Percentiles rank a stretch among this genome's conserved stretches.
These are phyloP conservation scores for Nematostella vectensis DNA, from an alignment of 92 coral and sea anemone species.

Conservation along the genomic window DNA sequence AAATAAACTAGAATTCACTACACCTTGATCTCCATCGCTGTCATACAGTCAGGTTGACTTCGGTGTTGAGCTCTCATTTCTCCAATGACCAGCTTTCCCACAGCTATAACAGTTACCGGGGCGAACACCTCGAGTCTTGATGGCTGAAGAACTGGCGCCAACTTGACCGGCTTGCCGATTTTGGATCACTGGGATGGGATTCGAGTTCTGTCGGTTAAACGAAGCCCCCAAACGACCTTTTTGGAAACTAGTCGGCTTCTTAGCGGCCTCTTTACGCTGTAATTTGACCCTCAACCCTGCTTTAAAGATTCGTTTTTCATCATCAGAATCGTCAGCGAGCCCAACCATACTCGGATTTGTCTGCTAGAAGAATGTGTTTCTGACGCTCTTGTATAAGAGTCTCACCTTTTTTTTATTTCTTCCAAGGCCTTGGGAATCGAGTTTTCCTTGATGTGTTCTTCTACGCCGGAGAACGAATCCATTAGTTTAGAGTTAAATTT, in stretches of 20 bases:
- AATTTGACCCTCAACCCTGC: background rate
- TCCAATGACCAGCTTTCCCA: background rate
- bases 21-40: no score
- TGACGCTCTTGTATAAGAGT: background rate
- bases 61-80: no score
- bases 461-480: background rate
- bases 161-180: no score
- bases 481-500: slow-evolving; percentile 3
- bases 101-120: background rate
- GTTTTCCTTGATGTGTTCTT: background rate
- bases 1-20: no score
- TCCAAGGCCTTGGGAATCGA: background rate
- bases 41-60: no score
- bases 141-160: background rate
- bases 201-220: no score
- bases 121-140: background rate
- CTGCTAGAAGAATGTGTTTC: background rate
- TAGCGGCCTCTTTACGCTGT: background rate
- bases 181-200: no score
- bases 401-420: slow-evolving; percentile 2
- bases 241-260: background rate
- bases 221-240: background rate
- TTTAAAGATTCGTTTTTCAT: background rate
- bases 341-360: background rate
- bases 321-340: background rate